Conservation (phyloP, 2,888 invertebrate genomes). For the Nomada hirtipes region DNA sequence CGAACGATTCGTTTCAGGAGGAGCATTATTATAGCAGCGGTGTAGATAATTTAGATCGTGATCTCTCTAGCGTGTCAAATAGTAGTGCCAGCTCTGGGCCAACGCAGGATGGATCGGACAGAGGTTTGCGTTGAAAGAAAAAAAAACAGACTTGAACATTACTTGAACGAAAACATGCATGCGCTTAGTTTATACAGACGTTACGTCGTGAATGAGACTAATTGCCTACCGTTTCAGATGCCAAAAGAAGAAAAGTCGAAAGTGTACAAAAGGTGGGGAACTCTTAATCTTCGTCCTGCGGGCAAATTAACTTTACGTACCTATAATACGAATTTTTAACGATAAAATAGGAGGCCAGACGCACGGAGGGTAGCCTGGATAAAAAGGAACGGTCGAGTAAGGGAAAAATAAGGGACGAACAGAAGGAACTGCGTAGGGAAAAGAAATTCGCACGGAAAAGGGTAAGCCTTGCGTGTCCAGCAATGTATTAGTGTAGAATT, state of each 20-base stretch:
- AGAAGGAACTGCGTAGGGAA: conserved; percentile 92
- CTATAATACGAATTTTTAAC: conserved; percentile 46
- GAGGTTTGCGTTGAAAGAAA: conserved; percentile 85
- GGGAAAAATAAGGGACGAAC: conserved; percentile 88
- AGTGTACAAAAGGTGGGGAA: conserved; percentile 92
- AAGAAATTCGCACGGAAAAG: conserved; percentile 92
- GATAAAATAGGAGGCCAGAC: conserved; percentile 77
- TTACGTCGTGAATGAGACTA: neutral
- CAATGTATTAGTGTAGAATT: conserved; percentile 1
- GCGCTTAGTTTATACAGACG: neutral
- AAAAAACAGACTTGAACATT: neutral
- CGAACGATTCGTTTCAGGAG: conserved; percentile 80
- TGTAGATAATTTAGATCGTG: conserved; percentile 86
- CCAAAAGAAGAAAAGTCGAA: conserved; percentile 94
- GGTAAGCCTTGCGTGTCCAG: conserved; percentile 84
- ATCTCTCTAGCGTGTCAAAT: conserved; percentile 85
- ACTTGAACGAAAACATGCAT: neutral
- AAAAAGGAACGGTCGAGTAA: conserved; percentile 83
- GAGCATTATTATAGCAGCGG: conserved; percentile 84
- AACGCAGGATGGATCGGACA: conserved; percentile 81
- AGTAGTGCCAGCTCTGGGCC: conserved; percentile 83
- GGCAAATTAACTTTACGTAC: too few species aligned
- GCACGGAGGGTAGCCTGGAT: conserved; percentile 76
- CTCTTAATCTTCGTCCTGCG: conserved; percentile 66
- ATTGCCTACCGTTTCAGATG: conserved; percentile 86